Conservation (phyloP, 2,888 invertebrate species). For the Eudemis profundana region DNA sequence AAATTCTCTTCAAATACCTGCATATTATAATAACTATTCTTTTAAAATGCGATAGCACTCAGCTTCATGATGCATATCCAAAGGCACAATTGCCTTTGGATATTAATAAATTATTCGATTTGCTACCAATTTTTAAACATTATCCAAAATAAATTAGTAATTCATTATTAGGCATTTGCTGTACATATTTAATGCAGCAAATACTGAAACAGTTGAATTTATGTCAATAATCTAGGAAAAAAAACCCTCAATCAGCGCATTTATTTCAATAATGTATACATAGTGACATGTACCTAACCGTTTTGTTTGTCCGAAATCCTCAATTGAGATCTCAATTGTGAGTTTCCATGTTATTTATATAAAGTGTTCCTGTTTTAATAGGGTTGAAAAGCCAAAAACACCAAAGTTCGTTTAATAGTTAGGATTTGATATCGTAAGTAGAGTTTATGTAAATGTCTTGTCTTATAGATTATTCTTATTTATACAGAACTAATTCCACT, state of each 20-base stretch:
- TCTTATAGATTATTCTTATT: slow-evolving; percentile 36
- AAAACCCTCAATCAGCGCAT: not conserved
- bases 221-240: not conserved
- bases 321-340: slow-evolving; percentile 16
- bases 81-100: too few relatives aligned
- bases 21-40: too few relatives aligned
- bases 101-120: too few relatives aligned
- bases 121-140: too few relatives aligned
- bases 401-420: slow-evolving; percentile 43
- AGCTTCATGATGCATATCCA: too few relatives aligned
- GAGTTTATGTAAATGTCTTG: slow-evolving; percentile 35
- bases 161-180: too few relatives aligned
- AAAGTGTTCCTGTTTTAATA: slow-evolving; percentile 30
- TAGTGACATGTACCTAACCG: not conserved
- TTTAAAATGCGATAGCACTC: too few relatives aligned
- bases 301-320: slow-evolving; percentile 3
- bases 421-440: slow-evolving; percentile 38
- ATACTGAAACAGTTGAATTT: not conserved
- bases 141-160: too few relatives aligned
- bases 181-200: too few relatives aligned
- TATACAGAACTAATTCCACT: slow-evolving; percentile 18
- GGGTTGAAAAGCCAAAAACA: slow-evolving; percentile 37
- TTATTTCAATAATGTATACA: not conserved
- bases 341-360: slow-evolving; percentile 2
- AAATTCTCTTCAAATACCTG: not conserved